phyloP scores from a whole-genome alignment of 2,888 invertebrate genomes.

The Physocephala rufipes region DNA sequence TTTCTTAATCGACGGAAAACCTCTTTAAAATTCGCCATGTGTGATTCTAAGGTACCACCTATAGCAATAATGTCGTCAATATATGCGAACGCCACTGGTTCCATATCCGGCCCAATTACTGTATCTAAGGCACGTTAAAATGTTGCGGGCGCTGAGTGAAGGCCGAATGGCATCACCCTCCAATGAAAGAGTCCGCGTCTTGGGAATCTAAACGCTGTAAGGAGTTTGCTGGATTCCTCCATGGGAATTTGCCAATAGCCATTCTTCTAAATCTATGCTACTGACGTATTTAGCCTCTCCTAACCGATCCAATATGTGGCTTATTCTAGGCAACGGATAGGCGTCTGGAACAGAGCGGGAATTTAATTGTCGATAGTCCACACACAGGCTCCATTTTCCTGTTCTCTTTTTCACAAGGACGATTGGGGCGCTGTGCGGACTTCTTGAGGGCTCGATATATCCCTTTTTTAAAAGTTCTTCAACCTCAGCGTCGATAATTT shows the following conservation, averaged over 20 bases:
- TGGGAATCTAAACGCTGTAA: slow-evolving; percentile 29
- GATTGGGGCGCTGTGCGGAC: slow-evolving; percentile 36
- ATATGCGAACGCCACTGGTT: no score
- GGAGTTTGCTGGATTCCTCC: neutral
- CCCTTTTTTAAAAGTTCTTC: slow-evolving; percentile 23
- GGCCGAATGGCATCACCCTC: slow-evolving; percentile 36
- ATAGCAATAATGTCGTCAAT: no score
- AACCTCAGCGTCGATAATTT: slow-evolving; percentile 30
- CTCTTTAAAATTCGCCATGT: no score
- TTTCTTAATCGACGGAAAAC: no score
- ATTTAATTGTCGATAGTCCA: slow-evolving; percentile 34
- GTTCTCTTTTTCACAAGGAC: slow-evolving; percentile 35
- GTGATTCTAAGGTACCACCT: no score
- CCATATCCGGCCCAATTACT: no score
- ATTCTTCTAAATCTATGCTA: no score
- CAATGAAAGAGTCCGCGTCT: slow-evolving; percentile 32
- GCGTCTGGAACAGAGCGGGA: slow-evolving; percentile 27
- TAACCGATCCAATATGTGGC: slow-evolving; percentile 26
- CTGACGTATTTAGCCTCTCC: slow-evolving; percentile 25
- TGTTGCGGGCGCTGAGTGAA: slow-evolving; percentile 31
- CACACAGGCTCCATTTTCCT: slow-evolving; percentile 36
- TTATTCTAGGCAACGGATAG: slow-evolving; percentile 32
- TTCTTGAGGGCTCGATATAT: slow-evolving; percentile 32
- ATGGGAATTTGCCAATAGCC: slow-evolving; percentile 37
- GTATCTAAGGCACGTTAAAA: slow-evolving; percentile 23